These are phyloP conservation scores for Mamestra brassicae DNA, from an alignment of 2,888 invertebrate genomes.

Conservation along the genomic window DNA sequence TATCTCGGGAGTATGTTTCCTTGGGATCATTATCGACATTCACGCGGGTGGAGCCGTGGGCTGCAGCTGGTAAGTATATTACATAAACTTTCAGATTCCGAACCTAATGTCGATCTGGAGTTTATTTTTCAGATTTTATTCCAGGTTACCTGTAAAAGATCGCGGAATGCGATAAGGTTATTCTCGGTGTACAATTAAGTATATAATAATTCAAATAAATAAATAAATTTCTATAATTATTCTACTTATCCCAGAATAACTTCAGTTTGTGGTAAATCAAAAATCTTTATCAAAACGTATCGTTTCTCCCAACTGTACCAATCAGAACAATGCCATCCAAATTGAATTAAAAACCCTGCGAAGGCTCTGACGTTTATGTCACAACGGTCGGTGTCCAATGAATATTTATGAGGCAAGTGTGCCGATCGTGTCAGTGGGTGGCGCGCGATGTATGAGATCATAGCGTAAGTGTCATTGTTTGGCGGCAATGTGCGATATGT, in stretches of 20 bases:
- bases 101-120: no score
- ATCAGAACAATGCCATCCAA: conserved; percentile 61
- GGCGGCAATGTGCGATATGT: conserved; percentile 5
- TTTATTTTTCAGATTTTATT: no score
- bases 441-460: conserved; percentile 62
- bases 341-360: conserved; percentile 65
- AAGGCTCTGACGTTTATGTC: conserved; percentile 64
- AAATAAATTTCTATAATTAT: no score
- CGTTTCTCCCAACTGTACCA: conserved; percentile 54
- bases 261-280: neutral
- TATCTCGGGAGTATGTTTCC: no score
- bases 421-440: conserved; percentile 56
- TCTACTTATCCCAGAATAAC: neutral
- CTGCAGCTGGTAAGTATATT: no score
- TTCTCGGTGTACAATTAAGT: no score
- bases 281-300: neutral
- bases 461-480: conserved; percentile 54
- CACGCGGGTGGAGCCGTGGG: no score
- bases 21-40: no score
- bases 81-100: no score
- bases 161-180: no score
- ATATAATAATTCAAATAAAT: no score
- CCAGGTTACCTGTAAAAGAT: no score
- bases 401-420: conserved; percentile 64
- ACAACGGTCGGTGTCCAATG: conserved; percentile 61